A percentile compares a stretch with the other conserved stretches of the same genome.
phyloP scores from a whole-genome alignment of 2,888 invertebrate genomes.

The Drosophila kambysellisi region DNA sequence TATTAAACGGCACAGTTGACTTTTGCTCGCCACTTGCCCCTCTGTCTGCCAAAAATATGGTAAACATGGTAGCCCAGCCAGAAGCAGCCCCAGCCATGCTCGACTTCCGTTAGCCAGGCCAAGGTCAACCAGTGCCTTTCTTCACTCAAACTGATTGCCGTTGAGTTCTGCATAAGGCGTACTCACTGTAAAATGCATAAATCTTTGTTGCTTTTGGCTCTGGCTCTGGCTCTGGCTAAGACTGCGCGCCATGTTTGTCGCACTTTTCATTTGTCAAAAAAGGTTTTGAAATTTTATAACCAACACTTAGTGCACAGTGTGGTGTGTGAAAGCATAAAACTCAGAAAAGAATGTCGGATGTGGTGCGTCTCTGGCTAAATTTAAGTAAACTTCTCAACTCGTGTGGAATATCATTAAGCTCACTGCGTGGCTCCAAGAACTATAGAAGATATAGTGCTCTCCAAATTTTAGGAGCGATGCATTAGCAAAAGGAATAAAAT shows the following conservation, averaged over 20 bases:
- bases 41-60: constrained; percentile 16
- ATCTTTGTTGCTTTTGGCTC: constrained; percentile 69
- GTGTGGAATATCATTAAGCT: too few species aligned
- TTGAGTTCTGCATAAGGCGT: constrained; percentile 74
- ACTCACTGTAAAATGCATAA: constrained; percentile 72
- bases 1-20: constrained; percentile 70
- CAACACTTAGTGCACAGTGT: neutral
- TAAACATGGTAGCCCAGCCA: constrained; percentile 44
- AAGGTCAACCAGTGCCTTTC: constrained; percentile 7
- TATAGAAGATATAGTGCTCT: neutral
- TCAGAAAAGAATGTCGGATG: neutral
- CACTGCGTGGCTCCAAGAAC: neutral
- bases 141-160: constrained; percentile 9
- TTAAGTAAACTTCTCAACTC: neutral
- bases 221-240: constrained; percentile 11
- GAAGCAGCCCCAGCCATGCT: constrained; percentile 34
- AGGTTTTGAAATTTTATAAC: constrained; percentile 59
- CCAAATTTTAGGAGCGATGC: neutral
- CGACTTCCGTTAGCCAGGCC: constrained; percentile 41
- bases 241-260: constrained; percentile 63
- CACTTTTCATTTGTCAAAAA: constrained; percentile 77
- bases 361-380: neutral
- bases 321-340: neutral
- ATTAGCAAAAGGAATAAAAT: neutral
- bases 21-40: constrained; percentile 10